phyloP scores from a whole-genome alignment of 2,113 vertebrate genomes.

The Kobus ellipsiprymnus region DNA sequence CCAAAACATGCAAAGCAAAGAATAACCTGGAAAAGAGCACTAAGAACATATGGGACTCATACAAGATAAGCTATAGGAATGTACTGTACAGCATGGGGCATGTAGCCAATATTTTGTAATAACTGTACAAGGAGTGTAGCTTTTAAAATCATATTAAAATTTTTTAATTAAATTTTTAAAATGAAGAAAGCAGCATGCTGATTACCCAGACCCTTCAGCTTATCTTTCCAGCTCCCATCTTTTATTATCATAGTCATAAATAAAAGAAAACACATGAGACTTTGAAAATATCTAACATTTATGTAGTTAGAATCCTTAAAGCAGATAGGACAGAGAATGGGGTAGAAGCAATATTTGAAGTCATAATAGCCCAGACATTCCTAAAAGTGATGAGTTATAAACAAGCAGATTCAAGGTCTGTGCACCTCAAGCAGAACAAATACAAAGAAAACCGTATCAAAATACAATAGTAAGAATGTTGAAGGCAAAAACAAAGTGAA shows the following conservation, averaged over 20 bases:
- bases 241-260: conserved; percentile 50
- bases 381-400: neutral
- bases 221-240: conserved; percentile 46
- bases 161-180: neutral
- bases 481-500: neutral
- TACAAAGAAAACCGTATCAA: neutral
- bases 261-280: neutral
- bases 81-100: neutral
- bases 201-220: neutral
- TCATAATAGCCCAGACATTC: neutral
- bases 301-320: neutral
- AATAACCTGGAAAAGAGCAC: neutral
- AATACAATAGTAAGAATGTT: neutral
- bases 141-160: neutral
- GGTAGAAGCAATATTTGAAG: neutral
- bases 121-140: neutral
- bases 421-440: neutral
- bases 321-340: neutral
- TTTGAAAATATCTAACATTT: neutral
- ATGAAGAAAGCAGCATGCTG: neutral
- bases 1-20: neutral
- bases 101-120: neutral
- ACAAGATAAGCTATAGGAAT: neutral
- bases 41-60: neutral
- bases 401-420: neutral